Percentiles rank a stretch among this genome's conserved stretches.
Evolutionary conservation across 2,888 invertebrate genomes (phyloP).

Genomic region (Eurois occulta): DNA sequence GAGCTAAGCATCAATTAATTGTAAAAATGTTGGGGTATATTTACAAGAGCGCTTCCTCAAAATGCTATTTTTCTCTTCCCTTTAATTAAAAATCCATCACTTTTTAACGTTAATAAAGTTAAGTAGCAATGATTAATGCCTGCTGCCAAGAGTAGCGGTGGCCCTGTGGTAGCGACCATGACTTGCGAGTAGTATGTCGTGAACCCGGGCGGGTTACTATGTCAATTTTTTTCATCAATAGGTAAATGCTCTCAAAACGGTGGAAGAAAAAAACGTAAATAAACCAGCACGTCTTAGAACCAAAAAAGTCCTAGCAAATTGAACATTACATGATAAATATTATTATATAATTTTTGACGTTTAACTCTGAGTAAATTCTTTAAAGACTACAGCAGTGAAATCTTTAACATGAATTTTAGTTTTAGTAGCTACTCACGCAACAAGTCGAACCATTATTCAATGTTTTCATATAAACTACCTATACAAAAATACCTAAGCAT

Average conservation of each 20-base stretch:
- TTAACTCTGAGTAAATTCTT: neutral
- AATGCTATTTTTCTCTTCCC: conserved; percentile 83
- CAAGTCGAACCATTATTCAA: neutral
- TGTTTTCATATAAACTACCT: neutral
- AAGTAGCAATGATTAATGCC: neutral
- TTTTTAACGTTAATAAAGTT: conserved; percentile 62
- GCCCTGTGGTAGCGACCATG: neutral
- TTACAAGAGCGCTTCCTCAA: conserved; percentile 79
- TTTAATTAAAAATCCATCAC: conserved; percentile 81
- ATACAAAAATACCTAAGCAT: neutral
- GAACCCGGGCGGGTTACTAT: neutral
- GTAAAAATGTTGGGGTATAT: neutral
- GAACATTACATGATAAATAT: neutral
- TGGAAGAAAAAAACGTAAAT: neutral
- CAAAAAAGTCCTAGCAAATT: neutral
- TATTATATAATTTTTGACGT: too few species aligned
- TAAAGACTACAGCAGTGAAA: neutral
- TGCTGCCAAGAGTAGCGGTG: neutral
- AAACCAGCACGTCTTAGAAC: neutral
- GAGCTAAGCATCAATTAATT: neutral
- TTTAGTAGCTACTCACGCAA: neutral
- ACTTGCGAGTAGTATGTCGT: neutral
- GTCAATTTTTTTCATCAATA: neutral
- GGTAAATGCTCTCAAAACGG: neutral
- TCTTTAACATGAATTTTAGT: too few species aligned